Percentiles rank a stretch among this genome's conserved stretches.
phyloP scores from a whole-genome alignment of 2,113 vertebrate genomes.

The Ciconia stormi region DNA sequence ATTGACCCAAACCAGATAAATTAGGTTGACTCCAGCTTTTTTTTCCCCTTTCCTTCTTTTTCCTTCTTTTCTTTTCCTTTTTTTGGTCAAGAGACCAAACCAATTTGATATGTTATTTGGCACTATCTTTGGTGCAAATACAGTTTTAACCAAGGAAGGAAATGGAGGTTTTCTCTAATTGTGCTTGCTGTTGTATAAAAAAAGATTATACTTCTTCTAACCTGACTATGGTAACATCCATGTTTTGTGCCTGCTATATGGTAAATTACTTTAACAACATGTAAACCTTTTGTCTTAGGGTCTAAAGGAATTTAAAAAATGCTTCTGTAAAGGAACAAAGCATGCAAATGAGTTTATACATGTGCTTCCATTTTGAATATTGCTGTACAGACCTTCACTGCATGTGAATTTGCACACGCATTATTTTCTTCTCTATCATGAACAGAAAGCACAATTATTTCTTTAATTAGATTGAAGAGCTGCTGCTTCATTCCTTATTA shows the following conservation, averaged over 20 bases:
- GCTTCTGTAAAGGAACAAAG: not conserved
- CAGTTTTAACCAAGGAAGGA: not conserved
- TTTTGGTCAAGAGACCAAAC: not conserved
- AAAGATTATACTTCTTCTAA: not conserved
- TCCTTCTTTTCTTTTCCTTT: not conserved
- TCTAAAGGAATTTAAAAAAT: not conserved
- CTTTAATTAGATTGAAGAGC: not conserved
- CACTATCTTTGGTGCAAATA: not conserved
- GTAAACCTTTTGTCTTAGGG: not conserved
- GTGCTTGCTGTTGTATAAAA: not conserved
- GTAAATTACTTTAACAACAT: not conserved
- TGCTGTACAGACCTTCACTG: not conserved
- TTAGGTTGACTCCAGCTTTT: not conserved
- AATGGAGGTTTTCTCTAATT: not conserved
- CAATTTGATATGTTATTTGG: not conserved
- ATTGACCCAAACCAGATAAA: not conserved
- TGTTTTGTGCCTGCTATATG: not conserved
- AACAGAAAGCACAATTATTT: not conserved
- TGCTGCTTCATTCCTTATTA: not conserved
- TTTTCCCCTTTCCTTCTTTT: accelerated
- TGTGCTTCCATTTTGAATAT: not conserved
- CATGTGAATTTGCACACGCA: not conserved
- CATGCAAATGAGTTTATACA: not conserved
- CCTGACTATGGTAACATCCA: not conserved
- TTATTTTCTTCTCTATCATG: not conserved